Evolutionary conservation across 2,797 vertebrate species (phyloP), one percentile per base, ranked within the genome.

Genomic region (Chaunax sp.): DNA sequence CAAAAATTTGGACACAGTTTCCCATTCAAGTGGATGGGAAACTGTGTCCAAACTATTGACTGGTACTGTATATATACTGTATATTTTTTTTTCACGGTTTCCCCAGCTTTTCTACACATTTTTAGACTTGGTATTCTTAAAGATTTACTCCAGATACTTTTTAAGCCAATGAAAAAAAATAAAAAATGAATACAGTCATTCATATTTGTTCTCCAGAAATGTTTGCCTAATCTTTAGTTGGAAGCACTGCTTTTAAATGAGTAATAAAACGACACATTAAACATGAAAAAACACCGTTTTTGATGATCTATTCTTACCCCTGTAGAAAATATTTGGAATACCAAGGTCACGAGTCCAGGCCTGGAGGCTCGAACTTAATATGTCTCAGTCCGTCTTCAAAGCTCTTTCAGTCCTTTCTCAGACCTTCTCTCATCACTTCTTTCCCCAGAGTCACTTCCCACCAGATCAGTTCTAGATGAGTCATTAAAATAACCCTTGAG

Each of bases 301-400:
- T 35, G 33, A 30, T 35, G 33, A 9, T n/a, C 13, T n/a, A 7
- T 41, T n/a, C 40, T 41, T 41, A n/a, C 40, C n/a, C 19, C 44
- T 10, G 43, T 14, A 37, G 25, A 55, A 22, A 41, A 26, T 46
- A 3, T 26, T 38, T 12, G 5, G n/a, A 56, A 35, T 38, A 22
- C 2, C 11, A 40, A 38, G 4, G 49, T 58, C 43, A 58, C 15
- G 37, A 61, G 46, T 3, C 19, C 3, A 2, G 41, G 46, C 44
- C 60, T 44, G 44, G 58, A 52, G 63, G 63, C 46, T 50, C 65
- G 6, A 62, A n/a, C 23, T 40, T 7, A 49, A 30, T 14, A 18
- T 23, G 16, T 45, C 15, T 50, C 2, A 58, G 50, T 51, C 3
- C 38, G 22, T 40, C 41, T 37, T 40, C 20, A 35, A 53, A 56